Evolutionary conservation across 2,888 invertebrate genomes (phyloP), one percentile per base, ranked within the genome.

Genomic region (Oscheius myriophilus): DNA sequence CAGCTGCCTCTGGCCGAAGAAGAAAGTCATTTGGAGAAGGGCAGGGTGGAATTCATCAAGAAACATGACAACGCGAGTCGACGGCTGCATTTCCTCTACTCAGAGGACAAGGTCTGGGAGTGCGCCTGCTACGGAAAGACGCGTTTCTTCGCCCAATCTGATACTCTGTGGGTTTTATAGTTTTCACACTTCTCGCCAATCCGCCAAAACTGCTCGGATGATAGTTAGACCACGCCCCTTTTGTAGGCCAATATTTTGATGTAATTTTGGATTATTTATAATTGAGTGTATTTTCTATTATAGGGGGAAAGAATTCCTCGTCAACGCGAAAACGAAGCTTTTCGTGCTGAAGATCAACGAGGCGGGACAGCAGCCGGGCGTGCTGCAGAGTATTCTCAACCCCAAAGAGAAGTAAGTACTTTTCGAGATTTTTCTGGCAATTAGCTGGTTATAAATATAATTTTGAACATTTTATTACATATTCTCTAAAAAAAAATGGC

Each of bases 61-160:
- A 74, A 84, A 6, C 90, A 90, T 82, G 97, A 98, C 88, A 91
- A 91, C 25, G 91, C 92, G 79, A 91, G 91, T 0, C 93, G 93
- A 86, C 91, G 95, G 68, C 89, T 98, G 43, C 95, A 95, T 94
- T 97, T 98, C 87, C 88, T 98, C 33, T 97, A 96, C 59, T 71
- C 62, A 4, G 91, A 93, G 0, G 14, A 45, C n/a, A 46, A 26
- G 33, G 87, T 88, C 54, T 87, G 87, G 59, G 76, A 70, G n/a
- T 98, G 97, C 87, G 97, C 96, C 0, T 98, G 97, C 87, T 92
- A 93, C 41, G 97, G 97, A 2, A 96, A 96, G 0, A 96, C 95
- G 86, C 90, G 90, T 14, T 98, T 98, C 89, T 97, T 97, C 86
- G 97, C 96, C 1, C 91, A 91, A 65, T 96, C 96, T 87, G 91